Evolutionary conservation across 2,888 invertebrate species (phyloP), one percentile per base, ranked within the genome.

Genomic region (Quadroppia sp.): DNA sequence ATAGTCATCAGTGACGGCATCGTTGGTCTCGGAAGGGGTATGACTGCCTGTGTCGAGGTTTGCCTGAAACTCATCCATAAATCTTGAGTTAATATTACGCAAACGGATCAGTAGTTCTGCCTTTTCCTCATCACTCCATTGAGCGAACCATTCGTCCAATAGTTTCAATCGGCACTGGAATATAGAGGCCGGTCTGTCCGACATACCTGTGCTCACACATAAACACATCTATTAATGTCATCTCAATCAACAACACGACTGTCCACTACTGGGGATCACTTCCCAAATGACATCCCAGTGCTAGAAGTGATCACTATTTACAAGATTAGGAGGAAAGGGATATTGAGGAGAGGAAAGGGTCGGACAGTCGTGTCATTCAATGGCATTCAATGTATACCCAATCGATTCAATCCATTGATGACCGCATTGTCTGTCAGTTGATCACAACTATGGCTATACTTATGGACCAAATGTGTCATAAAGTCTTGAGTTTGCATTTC

Each of bases 401-500:
- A n/a, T 20, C n/a, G n/a, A 48, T n/a, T 48, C 17, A 45, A 23
- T n/a, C 69, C 73, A 73, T 69, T 69, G n/a, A 42, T 42, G 17
- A 70, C 11, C 20, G 36, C 17, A 17, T 40, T 67, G 28, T 72
- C 67, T 13, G 23, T 23, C 23, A 7, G 25, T 53, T 53, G 50
- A 25, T 28, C 59, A 9, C 25, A n/a, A n/a, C n/a, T 30, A 17
- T 61, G 9, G 23, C 20, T 85, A 78, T 87, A 87, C 78, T 85
- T 86, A 78, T 89, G 88, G 40, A 89, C 87, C 59, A 92, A 83
- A 75, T 92, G 86, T 0, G 89, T 89, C 76, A 92, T 81, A 82
- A 93, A 93, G 81, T 93, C 93, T 75, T 89, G 89, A 74, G 90
- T 86, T 81, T 93, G 92, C 82, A 92, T 86, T 81, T 92, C 92